Evolutionary conservation across 1,140 invertebrate species (phyloP).

Genomic region (Nasonia giraulti): DNA sequence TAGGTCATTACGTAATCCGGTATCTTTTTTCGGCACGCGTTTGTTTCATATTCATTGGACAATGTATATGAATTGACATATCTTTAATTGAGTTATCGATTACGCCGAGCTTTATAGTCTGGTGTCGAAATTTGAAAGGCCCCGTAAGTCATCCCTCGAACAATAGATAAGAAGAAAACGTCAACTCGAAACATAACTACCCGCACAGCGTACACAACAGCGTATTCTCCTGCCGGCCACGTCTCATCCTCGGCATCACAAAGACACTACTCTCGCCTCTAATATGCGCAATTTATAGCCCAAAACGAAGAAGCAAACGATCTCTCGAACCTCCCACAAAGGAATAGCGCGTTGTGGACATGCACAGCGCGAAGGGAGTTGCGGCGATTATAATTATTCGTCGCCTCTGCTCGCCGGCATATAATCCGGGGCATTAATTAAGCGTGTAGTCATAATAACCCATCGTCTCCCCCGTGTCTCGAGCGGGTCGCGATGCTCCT

Average conservation of each 20-base stretch:
- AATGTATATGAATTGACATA: too few species aligned
- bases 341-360: slow-evolving; percentile 6
- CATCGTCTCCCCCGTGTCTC: slow-evolving; percentile 34
- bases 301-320: not conserved
- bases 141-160: too few species aligned
- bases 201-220: not conserved
- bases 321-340: slow-evolving; percentile 38
- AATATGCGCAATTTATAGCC: slow-evolving; percentile 7
- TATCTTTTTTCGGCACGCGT: too few species aligned
- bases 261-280: not conserved
- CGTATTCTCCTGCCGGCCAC: not conserved
- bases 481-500: slow-evolving; percentile 1
- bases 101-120: too few species aligned
- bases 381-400: slow-evolving; percentile 62
- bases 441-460: slow-evolving; percentile 70
- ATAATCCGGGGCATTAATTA: slow-evolving; percentile 70
- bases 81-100: too few species aligned
- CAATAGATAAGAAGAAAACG: too few species aligned
- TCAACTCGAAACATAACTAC: too few species aligned
- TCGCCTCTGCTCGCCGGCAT: slow-evolving; percentile 51
- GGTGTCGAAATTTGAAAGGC: too few species aligned
- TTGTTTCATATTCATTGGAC: too few species aligned
- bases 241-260: not conserved
- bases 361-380: not conserved
- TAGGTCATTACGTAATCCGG: too few species aligned